These are phyloP conservation scores for Parnassius smintheus DNA, from an alignment of 2,888 invertebrate species.

Conservation along the genomic window DNA sequence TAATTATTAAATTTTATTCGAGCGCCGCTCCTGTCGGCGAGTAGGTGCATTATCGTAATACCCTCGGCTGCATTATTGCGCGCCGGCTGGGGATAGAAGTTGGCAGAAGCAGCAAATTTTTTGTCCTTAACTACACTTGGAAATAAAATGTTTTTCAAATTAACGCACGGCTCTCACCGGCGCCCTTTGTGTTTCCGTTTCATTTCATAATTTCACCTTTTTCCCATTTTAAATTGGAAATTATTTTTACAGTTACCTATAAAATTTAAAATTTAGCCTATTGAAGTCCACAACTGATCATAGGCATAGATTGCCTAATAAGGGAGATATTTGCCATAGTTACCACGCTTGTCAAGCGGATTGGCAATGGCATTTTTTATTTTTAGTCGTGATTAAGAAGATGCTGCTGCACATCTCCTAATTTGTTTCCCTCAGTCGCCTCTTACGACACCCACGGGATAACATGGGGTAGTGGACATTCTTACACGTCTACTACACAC, in stretches of 20 bases:
- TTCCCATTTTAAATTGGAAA: conserved; percentile 9
- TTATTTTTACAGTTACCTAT: not conserved
- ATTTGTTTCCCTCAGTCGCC: no score
- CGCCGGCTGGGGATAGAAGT: conserved; percentile 11
- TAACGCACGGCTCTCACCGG: conserved; percentile 16
- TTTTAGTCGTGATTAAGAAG: no score
- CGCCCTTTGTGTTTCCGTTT: conserved; percentile 14
- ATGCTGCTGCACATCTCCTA: no score
- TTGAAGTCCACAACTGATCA: no score
- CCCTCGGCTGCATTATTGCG: conserved; percentile 6
- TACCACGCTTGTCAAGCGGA: no score
- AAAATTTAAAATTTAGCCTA: no score
- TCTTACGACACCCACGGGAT: no score
- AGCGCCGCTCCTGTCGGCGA: conserved; percentile 43
- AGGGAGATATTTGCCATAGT: no score
- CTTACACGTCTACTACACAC: no score
- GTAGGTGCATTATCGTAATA: conserved; percentile 25
- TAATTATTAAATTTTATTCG: conserved; percentile 71
- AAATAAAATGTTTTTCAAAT: conserved; percentile 18
- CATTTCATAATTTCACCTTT: conserved; percentile 12
- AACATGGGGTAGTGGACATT: no score
- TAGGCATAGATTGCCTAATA: no score
- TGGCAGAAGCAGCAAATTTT: conserved; percentile 17
- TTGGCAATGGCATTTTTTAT: no score
- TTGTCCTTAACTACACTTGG: conserved; percentile 20